These are phyloP conservation scores for Syncerus caffer DNA, from an alignment of 2,797 vertebrate genomes.

Conservation along the genomic window DNA sequence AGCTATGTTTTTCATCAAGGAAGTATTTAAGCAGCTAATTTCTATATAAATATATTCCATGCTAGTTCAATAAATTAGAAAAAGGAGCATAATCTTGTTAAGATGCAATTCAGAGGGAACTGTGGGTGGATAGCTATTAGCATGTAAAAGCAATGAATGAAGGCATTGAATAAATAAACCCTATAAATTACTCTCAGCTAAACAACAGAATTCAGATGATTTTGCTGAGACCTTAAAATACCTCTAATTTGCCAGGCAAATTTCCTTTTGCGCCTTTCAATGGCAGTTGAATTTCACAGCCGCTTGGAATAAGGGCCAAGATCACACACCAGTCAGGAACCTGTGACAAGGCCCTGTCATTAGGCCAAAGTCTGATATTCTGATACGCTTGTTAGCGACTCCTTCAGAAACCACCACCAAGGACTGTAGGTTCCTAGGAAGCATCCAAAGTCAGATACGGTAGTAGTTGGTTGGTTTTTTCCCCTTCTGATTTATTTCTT, in stretches of 20 bases:
- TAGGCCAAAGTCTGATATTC: background rate
- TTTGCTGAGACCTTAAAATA: constrained; percentile 70
- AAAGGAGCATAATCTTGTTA: constrained; percentile 86
- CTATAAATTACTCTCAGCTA: constrained; percentile 85
- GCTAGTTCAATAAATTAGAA: constrained; percentile 84
- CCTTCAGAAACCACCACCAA: constrained; percentile 41
- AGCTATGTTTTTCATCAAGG: constrained; percentile 81
- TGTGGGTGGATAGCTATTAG: constrained; percentile 78
- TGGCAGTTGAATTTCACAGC: constrained; percentile 68
- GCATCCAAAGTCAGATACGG: background rate
- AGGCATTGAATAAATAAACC: constrained; percentile 65
- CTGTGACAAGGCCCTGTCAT: constrained; percentile 1
- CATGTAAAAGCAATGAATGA: constrained; percentile 80
- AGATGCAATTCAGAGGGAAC: constrained; percentile 84
- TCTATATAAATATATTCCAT: constrained; percentile 84
- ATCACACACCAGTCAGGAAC: background rate
- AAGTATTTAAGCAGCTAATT: constrained; percentile 80
- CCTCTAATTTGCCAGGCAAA: constrained; percentile 73
- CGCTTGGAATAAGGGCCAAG: constrained; percentile 18
- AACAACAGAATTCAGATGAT: constrained; percentile 81
- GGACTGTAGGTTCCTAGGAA: background rate
- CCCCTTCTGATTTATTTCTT: background rate
- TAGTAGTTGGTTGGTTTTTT: constrained; percentile 12
- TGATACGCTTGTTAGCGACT: constrained; percentile 2
- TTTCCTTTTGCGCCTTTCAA: constrained; percentile 70